Base-by-base conservation (phyloP, 2,113 vertebrate species). In the Tichodroma muraria region DNA sequence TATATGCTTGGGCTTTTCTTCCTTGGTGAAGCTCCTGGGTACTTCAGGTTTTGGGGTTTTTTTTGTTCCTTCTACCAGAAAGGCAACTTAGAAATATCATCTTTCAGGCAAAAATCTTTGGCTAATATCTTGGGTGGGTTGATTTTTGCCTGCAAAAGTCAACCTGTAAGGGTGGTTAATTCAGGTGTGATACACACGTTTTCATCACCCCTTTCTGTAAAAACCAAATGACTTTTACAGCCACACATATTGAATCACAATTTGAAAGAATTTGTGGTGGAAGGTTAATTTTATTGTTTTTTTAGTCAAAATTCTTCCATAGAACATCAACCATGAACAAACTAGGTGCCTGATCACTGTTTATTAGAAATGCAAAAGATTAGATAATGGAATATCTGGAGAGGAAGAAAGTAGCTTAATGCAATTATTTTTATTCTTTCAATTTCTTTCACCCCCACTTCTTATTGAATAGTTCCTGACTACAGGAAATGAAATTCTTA, bases 401-500 rank as follows among this genome's bases (percentile, higher is more conserved):
- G 49, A 93, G 64, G 60, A 88, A 91, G 47, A 95, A 91, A 95
- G 81, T 31, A 80, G 37, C 44, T 90, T 85, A 82, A 94, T 82
- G 57, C 42, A 95, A 89, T 93, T 96, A 89, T 92, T 95, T 92
- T 94, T 79, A 96, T 92, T 92, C 40, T 94, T 93, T 52, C 85
- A 13, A 73, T 91, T 89, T 89, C 56, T 95, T 95, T 95, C 68
- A 89, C 75, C 31, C 52, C 56, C 16, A 83, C 22, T 90, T 88
- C 59, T 40, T 85, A 75, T 40, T 95, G 85, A 93, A 73, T 45
- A 85, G 31, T 54, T 93, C 44, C 82, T 86, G 85, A 59, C 49
- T 83, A 89, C 76, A 95, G 85, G 72, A 96, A 97, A 95, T 95
- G 8, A 97, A 95, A 91, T 80, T 95, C 89, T 96, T 95, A 95